Conservation (phyloP, 2,113 vertebrate species). For the Ardeotis arabs region DNA sequence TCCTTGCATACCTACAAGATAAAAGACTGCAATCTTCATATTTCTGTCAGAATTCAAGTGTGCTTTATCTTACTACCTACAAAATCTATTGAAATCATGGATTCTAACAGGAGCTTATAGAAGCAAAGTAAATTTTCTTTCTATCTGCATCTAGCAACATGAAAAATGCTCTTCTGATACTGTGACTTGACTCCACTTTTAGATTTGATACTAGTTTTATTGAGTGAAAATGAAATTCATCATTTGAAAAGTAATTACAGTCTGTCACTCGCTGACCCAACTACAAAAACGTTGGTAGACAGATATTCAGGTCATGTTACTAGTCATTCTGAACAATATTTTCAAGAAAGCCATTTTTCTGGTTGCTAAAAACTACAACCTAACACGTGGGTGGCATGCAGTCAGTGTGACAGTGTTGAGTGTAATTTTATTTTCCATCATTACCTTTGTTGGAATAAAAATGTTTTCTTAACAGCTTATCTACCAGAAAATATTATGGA, state of each 20-base stretch:
- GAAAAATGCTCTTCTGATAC: background rate
- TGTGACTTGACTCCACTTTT: background rate
- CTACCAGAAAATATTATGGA: constrained; percentile 50
- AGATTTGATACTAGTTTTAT: background rate
- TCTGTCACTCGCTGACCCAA: background rate
- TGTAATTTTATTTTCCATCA: constrained; percentile 56
- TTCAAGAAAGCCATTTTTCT: constrained; percentile 32
- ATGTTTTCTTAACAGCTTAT: constrained; percentile 65
- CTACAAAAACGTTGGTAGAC: background rate
- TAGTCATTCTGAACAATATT: background rate
- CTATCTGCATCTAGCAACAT: background rate
- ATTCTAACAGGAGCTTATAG: background rate
- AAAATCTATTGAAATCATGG: background rate
- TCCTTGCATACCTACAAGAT: background rate
- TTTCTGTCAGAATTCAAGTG: background rate
- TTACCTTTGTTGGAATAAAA: constrained; percentile 61
- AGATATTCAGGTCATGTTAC: background rate
- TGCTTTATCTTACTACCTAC: background rate
- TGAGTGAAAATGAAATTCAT: background rate
- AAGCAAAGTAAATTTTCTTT: background rate
- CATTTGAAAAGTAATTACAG: background rate
- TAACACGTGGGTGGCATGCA: background rate
- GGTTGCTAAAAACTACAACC: background rate
- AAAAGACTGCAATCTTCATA: background rate
- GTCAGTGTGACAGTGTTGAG: background rate